phyloP scores from a whole-genome alignment of 2,888 invertebrate species.

The Drosophila rubida region DNA sequence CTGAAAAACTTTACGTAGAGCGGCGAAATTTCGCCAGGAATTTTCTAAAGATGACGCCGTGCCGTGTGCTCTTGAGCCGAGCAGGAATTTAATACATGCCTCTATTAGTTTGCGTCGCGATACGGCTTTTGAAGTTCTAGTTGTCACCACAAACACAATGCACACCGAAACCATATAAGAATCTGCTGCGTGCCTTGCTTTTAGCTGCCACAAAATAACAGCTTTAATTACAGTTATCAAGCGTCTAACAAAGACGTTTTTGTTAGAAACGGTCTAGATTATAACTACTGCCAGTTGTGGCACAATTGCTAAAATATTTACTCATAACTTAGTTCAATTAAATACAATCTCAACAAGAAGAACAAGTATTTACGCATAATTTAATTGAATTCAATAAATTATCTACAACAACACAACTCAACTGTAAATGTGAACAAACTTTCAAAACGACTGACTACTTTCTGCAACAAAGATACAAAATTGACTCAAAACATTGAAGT shows the following conservation, averaged over 20 bases:
- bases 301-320: too few species aligned
- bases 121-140: conserved; percentile 65
- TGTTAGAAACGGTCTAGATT: too few species aligned
- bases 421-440: too few species aligned
- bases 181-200: background rate
- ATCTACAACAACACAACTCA: background rate
- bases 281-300: too few species aligned
- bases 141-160: conserved; percentile 30
- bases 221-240: conserved; percentile 2
- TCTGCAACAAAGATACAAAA: too few species aligned
- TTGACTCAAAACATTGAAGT: too few species aligned
- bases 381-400: background rate
- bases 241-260: too few species aligned
- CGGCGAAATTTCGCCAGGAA: conserved; percentile 57
- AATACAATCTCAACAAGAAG: too few species aligned
- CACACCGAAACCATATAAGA: conserved; percentile 3
- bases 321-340: too few species aligned
- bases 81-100: conserved; percentile 74
- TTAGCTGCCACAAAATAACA: background rate
- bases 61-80: conserved; percentile 18
- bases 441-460: too few species aligned
- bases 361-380: too few species aligned
- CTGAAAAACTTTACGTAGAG: conserved; percentile 61
- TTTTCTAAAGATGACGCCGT: conserved; percentile 37
- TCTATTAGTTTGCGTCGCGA: conserved; percentile 45